Base-by-base conservation (phyloP, 2,888 invertebrate species). In the Laothoe populi region DNA sequence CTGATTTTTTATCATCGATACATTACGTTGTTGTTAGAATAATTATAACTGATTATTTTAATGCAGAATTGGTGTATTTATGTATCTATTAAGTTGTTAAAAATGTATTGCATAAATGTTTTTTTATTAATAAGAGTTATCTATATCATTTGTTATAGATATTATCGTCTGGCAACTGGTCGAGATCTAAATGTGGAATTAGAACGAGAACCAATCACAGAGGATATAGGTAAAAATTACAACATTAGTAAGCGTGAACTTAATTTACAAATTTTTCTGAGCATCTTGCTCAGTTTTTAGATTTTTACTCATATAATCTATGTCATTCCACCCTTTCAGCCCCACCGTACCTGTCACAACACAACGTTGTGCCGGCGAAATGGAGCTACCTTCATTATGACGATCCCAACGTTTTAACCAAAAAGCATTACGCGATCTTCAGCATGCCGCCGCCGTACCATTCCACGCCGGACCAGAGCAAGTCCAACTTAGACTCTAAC, bases 291-390 rank as follows among this genome's bases (percentile, higher is more conserved):
- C n/a, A n/a, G n/a, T n/a, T n/a, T n/a, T n/a, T n/a, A n/a, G n/a
- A n/a, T n/a, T n/a, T n/a, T n/a, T n/a, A n/a, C n/a, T n/a, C n/a
- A n/a, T n/a, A n/a, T n/a, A n/a, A n/a, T n/a, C n/a, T n/a, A n/a
- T n/a, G n/a, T n/a, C n/a, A n/a, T n/a, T n/a, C 62, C 66, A 67
- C 65, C 62, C 73, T 93, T 90, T 59, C 94, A 94, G 96, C 97
- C 62, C 97, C 97, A 21, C 95, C 96, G 2, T 98, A 97, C 87
- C 93, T 97, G 68, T 95, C 96, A 5, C 96, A 96, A 80, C 98
- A 98, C 85, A 95, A 95, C 71, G 97, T 98, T 42, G 92, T 96
- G 24, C 96, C 96, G 11, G 94, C 96, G 46, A 94, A 95, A 73
- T 98, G 98, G 98, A 97, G 96, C 81, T 98, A 97, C 79, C 78